Percentiles rank a stretch among this genome's conserved stretches.
phyloP scores from a whole-genome alignment of 1,140 invertebrate genomes.

The roundworm (Caenorhabditis elegans) region WBcel235 BX284602.5:12694501-12695000 shows the following conservation, averaged over 20 bases:
- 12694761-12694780: conserved; percentile 1
- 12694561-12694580: too few species aligned
- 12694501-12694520: not conserved
- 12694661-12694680: not conserved
- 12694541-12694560: not conserved
- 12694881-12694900: not conserved
- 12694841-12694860: not conserved
- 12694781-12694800: too few species aligned
- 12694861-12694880: not conserved
- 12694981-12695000: too few species aligned
- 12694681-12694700: not conserved
- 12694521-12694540: conserved; percentile 3
- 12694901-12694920: too few species aligned
- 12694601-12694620: not conserved
- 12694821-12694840: not conserved
- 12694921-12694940: not conserved
- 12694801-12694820: not conserved
- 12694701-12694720: not conserved
- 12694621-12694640: not conserved
- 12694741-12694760: not conserved
- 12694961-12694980: too few species aligned
- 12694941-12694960: not conserved
- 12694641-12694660: not conserved
- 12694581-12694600: not conserved
- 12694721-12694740: too few species aligned